A percentile compares a stretch with the other conserved stretches of the same genome.
phyloP scores from a whole-genome alignment of 2,113 vertebrate genomes.

The Okapia johnstoni region DNA sequence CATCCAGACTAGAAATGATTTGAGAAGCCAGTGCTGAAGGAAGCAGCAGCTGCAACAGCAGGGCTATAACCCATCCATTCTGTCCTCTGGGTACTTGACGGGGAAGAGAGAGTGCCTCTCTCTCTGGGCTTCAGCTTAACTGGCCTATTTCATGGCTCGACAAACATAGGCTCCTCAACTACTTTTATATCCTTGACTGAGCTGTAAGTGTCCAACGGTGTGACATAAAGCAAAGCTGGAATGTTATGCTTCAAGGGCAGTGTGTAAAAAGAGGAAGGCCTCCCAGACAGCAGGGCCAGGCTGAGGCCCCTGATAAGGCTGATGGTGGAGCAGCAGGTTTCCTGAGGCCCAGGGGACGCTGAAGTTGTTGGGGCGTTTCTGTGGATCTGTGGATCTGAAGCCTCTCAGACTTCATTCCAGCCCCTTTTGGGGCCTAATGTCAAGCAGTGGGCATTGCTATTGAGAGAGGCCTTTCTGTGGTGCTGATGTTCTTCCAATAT shows the following conservation, averaged over 20 bases:
- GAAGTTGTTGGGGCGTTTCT: background rate
- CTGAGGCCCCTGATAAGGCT: background rate
- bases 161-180: slow-evolving; percentile 26
- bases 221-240: slow-evolving; percentile 36
- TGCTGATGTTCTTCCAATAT: background rate
- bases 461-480: background rate
- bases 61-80: background rate
- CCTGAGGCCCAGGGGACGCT: background rate
- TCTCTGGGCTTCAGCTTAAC: slow-evolving; percentile 36
- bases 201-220: slow-evolving; percentile 17
- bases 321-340: background rate
- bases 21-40: background rate
- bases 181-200: slow-evolving; percentile 52
- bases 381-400: background rate
- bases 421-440: background rate
- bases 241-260: background rate
- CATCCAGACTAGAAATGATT: background rate
- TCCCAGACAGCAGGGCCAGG: background rate
- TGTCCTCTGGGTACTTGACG: background rate
- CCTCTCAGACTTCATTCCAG: background rate
- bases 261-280: background rate
- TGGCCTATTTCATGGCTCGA: slow-evolving; percentile 64
- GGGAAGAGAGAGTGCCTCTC: background rate
- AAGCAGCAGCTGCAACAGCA: background rate
- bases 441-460: background rate